Base-by-base conservation (phyloP, 2,888 invertebrate species). In the Halictus ligatus region DNA sequence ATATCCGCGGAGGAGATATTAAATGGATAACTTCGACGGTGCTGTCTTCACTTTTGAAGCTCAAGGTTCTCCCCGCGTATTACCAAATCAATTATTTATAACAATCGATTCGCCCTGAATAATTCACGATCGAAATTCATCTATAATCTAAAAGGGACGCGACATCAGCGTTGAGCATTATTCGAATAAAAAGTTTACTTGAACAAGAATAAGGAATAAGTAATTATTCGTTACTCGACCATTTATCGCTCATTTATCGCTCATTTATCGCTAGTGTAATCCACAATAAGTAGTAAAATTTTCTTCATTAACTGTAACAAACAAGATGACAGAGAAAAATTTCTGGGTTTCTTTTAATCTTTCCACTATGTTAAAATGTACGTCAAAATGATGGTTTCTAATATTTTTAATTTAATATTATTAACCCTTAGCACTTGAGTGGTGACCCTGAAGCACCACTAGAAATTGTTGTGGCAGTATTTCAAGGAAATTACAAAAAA, bases 1-100 rank as follows among this genome's bases (percentile, higher is more conserved):
- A 90, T 90, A 90, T 89, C 86, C 84, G 84, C 74, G 80, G 82
- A 83, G 83, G 88, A 77, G 86, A 89, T 88, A 92, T 91, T 89
- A 87, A 91, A 91, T 91, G 86, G 89, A 88, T 86, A 87, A 90
- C 76, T 80, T 83, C 78, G 72, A n/a, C 78, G 73, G 58, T 21
- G 69, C 18, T 69, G 71, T 78, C 78, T 76, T 86, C 75, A 50
- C 75, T 86, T 78, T 86, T 72, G 54, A 78, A 75, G 13, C 64
- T 7, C 40, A 50, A 40, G 43, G 43, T 71, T n/a, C 35, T 13
- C 75, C 67, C 46, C 50, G 46, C 64, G 46, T 48, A 18, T 29
- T 18, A 8, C 1, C 50, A n/a, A 71, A 81, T 79, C 71, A 80
- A 75, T 81, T 82, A 48, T 67, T 71, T 60, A 7, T 18, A 29